Evolutionary conservation across 2,797 vertebrate genomes (phyloP), one percentile per base, ranked within the genome.

Genomic region (Rhinoraja longicauda): DNA sequence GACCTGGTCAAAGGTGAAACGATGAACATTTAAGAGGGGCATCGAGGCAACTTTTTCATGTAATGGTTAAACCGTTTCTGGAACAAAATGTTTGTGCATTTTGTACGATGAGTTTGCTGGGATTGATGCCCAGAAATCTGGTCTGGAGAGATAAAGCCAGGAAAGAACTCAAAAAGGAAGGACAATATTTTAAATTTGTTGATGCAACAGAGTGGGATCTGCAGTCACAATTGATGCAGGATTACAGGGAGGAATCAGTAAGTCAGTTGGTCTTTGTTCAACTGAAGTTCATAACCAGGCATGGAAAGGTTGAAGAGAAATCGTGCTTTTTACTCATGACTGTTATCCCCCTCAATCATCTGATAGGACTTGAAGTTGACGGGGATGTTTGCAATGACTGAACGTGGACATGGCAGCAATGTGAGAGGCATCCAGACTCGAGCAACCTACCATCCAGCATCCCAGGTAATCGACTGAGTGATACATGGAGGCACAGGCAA

Each of bases 341-440:
- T 93, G 93, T 91, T 53, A n/a, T 15, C 26, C 93, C 67, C 62
- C 73, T 15, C 77, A 57, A 92, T 73, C 39, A 73, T 24, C 29
- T 88, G 21, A 2, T 93, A 96, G 96, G 94, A 96, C 59, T 94
- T 95, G 93, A 93, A 94, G 53, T 95, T 94, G 93, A 96, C 94
- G 0, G 95, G 96, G 70, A 96, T 96, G 95, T 96, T 96, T 94
- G 96, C 96, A 1, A 94, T 96, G 96, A 96, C 96, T 0, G 95
- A 96, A 94, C 94, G 94, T 92, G 95, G 95, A 19, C 96, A 95
- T 0, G 94, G 96, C 26, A 96, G 96, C 93, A 96, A 96, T 0
- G 95, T 96, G 36, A 95, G 95, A 93, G 95, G 95, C 45, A 96
- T 96, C 90, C 94, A 95, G 93, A 96, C 95, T 0, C 94, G 95